Evolutionary conservation across 2,888 invertebrate species (phyloP), one percentile per base, ranked within the genome.

Genomic region (Liposcelis brunnea): DNA sequence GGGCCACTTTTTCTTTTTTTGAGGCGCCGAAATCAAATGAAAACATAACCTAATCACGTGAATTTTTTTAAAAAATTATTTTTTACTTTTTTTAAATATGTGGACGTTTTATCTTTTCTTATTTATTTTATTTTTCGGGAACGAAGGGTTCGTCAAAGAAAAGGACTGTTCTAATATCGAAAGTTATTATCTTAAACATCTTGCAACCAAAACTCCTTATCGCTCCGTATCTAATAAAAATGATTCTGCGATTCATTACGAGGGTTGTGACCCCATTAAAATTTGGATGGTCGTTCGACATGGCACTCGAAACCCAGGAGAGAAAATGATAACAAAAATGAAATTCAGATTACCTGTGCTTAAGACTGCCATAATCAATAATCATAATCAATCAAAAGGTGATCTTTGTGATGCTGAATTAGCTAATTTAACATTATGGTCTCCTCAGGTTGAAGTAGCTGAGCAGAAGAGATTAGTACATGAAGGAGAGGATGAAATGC

Each of bases 401-500:
- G 52, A 2, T 26, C 47, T 58, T 11, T 58, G 59, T 47, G 43
- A 43, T 14, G 32, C 43, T 38, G 59, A 65, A 10, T 51, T 71
- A 45, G 54, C 61, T 35, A 55, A 58, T 33, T 59, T 84, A 31
- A 58, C 65, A 47, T 60, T 68, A 18, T 86, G 86, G 86, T 61
- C 63, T 36, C 61, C 65, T 43, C 59, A 63, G 43, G 58, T 77
- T 11, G 61, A 68, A 21, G 52, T 60, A 8, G 62, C 69, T 1
- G 64, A 76, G 48, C 69, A 72, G 37, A 80, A 77, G 56, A 64
- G 63, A 51, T 60, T 87, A 37, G 70, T 78, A 0, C 61, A 67
- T n/a, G 84, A 84, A 59, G 86, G 86, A 0, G 75, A 77, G 56
- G 73, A 75, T 56, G 86, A 87, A 62, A 72, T 84, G 67, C 61